These are phyloP conservation scores for Desoria tigrina DNA, from an alignment of 2,888 invertebrate genomes.

Conservation along the genomic window DNA sequence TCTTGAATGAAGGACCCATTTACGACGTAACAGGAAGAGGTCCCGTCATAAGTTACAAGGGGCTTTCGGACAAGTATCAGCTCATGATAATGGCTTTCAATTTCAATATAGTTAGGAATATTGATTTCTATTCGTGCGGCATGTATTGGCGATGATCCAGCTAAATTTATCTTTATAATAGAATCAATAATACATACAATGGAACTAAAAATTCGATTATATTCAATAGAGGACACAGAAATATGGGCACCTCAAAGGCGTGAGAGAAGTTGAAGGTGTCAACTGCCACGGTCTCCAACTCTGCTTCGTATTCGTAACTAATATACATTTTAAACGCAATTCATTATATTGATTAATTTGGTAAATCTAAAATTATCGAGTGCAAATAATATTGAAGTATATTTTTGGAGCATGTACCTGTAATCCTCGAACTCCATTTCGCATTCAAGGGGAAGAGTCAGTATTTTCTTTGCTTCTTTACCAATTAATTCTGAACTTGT, in stretches of 20 bases:
- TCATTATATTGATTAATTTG: conserved; percentile 9
- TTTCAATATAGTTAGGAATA: conserved; percentile 23
- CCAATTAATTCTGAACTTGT: conserved; percentile 25
- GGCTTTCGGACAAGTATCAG: conserved; percentile 22
- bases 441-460: conserved; percentile 16
- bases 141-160: conserved; percentile 33
- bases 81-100: conserved; percentile 16
- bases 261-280: conserved; percentile 30
- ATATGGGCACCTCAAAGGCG: conserved; percentile 28
- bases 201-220: no score
- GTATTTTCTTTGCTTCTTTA: background rate
- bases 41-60: conserved; percentile 4
- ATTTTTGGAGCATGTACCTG: background rate
- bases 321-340: conserved; percentile 12
- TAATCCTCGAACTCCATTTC: conserved; percentile 17
- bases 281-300: conserved; percentile 13
- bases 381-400: no score
- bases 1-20: background rate
- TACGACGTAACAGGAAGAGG: background rate
- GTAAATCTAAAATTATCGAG: no score
- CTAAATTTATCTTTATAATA: conserved; percentile 25
- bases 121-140: conserved; percentile 23
- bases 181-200: no score
- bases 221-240: no score
- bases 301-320: conserved; percentile 3